Evolutionary conservation across 2,797 vertebrate species (phyloP), one percentile per base, ranked within the genome.

Genomic region (Psittacula echo): DNA sequence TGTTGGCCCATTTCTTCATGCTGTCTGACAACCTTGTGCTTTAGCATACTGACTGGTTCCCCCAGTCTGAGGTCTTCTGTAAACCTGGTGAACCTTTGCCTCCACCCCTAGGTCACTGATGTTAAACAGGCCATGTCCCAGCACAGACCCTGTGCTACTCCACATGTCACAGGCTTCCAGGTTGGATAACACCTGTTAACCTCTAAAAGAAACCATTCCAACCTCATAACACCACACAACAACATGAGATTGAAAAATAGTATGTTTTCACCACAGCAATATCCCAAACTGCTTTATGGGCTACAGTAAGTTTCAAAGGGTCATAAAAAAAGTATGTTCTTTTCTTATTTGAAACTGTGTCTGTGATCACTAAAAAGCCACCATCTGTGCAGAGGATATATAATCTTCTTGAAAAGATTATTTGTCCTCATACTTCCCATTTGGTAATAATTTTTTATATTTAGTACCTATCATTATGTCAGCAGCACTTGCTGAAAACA

Each of bases 391-490:
- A 80, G 68, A 70, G 29, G 89, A 76, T 75, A 80, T 56, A 91
- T 62, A 58, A 86, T 47, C 58, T 88, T 90, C 66, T 90, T 85
- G 64, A 93, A 94, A 87, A 80, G 17, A 85, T 82, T 91, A 85
- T 62, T 93, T 88, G 44, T 84, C 47, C 11, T 86, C 50, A 79
- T 76, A 47, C 39, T 86, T 51, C 54, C 60, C 60, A 90, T 85
- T 86, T 93, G 71, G 67, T 93, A 86, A 48, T 73, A 6, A 45
- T 90, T 91, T 90, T 87, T 91, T 75, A 54, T 85, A 67, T 85
- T 93, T 82, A 90, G 71, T 45, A 89, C 44, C 74, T 86, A 68
- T 64, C 65, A 87, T 26, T 32, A 56, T 53, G 77, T 93, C 90
- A 88, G 65, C 78, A 89, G 82, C 77, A 44, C 56, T 71, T 48